Base-by-base conservation (phyloP, 2,888 invertebrate genomes). In the Drosophila subquinaria region DNA sequence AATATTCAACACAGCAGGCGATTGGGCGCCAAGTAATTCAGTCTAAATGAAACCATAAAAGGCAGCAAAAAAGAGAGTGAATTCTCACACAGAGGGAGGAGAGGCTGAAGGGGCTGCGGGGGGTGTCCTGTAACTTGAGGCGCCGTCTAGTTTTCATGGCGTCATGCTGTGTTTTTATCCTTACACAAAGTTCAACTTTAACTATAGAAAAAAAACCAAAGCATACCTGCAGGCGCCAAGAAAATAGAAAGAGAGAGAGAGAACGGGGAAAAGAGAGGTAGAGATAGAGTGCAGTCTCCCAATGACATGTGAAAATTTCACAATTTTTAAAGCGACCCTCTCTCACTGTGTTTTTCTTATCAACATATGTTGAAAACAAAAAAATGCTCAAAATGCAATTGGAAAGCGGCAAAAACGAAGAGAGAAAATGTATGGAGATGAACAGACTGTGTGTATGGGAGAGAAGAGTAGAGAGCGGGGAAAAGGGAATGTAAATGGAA, bases 221-320 rank as follows among this genome's bases (percentile, higher is more conserved):
- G 88, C 84, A 87, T 84, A 84, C 74, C 81, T 81, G 65, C 68
- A 72, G 84, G 88, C 88, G 87, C 73, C 50, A 42, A 45, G 72
- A 47, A 20, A 13, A 45, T 53, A 45, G 43, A 53, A 13, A 45
- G 53, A 45, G 43, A 53, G 36, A 27, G 36, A 15, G 38, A 30
- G 11, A 13, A 17, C 36, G 65, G 15, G 38, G 30, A 38, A 57
- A 23, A 51, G 53, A 42, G 6, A 30, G 13, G 60, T 17, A 30
- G 36, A 50, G 33, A 23, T 48, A 45, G 23, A 23, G 43, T 23
- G 36, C 8, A 47, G 23, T 15, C 42, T 23, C 5, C 5, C 65
- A 71, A 62, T 59, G 71, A 64, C 60, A 67, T 67, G 60, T 50
- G 42, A 56, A 66, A 60, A 42, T 42, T 11, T 4, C 42, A 20